Conservation (phyloP, 2,113 vertebrate species). For the Lophotis ruficrista region DNA sequence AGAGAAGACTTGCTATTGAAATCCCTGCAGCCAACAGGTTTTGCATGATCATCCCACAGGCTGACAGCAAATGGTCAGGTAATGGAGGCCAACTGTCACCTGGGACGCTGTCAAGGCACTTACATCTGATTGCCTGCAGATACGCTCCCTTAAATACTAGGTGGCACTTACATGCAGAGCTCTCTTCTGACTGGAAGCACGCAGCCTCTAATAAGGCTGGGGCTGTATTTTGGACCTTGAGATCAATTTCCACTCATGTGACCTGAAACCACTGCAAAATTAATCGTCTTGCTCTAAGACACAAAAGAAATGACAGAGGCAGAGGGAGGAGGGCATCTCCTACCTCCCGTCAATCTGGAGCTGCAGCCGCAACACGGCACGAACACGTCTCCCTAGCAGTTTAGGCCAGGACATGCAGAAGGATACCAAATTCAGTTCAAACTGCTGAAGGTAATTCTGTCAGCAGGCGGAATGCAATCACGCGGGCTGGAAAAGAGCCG, state of each 20-base stretch:
- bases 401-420: not conserved
- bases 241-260: not conserved
- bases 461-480: not conserved
- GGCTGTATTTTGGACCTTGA: not conserved
- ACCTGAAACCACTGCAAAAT: not conserved
- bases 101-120: not conserved
- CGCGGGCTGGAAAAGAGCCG: not conserved
- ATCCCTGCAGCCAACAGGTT: not conserved
- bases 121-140: not conserved
- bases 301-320: not conserved
- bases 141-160: not conserved
- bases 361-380: accelerated
- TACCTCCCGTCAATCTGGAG: not conserved
- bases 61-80: not conserved
- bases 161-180: not conserved
- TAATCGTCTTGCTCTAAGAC: not conserved
- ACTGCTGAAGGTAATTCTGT: not conserved
- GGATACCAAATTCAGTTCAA: not conserved
- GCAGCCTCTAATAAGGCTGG: not conserved
- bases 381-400: accelerated
- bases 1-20: not conserved
- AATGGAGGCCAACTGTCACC: not conserved
- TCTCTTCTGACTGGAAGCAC: not conserved
- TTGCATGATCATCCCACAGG: accelerated
- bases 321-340: not conserved